Percentiles rank a stretch among this genome's conserved stretches.
phyloP scores from a whole-genome alignment of 2,113 vertebrate species.

The Chrysochloris asiatica region DNA sequence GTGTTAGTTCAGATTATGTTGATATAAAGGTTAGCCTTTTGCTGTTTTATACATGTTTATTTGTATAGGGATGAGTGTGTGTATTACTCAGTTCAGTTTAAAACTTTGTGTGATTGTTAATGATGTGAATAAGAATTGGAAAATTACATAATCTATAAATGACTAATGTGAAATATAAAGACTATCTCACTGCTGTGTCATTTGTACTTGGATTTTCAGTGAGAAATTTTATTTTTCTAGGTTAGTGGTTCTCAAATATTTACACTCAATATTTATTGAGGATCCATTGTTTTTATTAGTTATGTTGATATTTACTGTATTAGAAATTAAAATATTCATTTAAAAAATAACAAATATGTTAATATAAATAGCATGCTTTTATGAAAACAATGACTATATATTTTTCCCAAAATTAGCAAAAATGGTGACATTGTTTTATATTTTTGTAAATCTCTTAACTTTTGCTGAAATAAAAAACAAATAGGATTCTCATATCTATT shows the following conservation, averaged over 20 bases:
- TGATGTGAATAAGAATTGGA: not conserved
- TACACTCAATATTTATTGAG: constrained; percentile 39
- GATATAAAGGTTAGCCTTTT: constrained; percentile 39
- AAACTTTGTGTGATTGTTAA: constrained; percentile 7
- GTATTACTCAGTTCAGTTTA: constrained; percentile 2
- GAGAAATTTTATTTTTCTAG: not conserved
- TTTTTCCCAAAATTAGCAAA: constrained; percentile 7
- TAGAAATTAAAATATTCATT: not conserved
- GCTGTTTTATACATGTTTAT: constrained; percentile 19
- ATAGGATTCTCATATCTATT: not conserved
- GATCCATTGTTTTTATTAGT: not conserved
- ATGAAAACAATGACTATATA: constrained; percentile 45
- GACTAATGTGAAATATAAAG: constrained; percentile 9
- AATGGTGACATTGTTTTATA: constrained; percentile 6
- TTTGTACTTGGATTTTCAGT: constrained; percentile 46
- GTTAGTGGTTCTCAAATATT: constrained; percentile 6
- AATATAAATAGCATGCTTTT: constrained; percentile 38
- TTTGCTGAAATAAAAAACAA: too few relatives aligned
- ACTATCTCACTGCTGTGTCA: not conserved
- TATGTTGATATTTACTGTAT: constrained; percentile 2
- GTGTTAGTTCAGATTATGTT: constrained; percentile 36
- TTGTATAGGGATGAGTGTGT: not conserved
- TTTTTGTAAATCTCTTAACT: constrained; percentile 15
- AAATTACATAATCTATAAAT: constrained; percentile 44
- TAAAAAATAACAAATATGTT: constrained; percentile 46